Conservation (phyloP, 2,113 vertebrate genomes). For the Noturus placidus region DNA sequence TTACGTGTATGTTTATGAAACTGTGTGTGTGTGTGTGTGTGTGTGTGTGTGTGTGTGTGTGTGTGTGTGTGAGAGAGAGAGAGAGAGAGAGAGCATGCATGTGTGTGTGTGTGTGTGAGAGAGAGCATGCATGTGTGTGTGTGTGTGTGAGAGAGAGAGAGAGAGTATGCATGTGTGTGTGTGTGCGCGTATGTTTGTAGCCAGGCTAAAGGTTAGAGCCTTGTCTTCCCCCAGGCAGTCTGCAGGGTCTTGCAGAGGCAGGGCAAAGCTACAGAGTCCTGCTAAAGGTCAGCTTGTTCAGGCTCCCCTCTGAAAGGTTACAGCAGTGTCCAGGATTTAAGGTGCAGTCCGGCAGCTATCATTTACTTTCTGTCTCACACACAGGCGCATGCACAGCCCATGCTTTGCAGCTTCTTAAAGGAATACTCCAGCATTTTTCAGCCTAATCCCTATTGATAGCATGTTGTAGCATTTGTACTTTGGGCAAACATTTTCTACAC, state of each 20-base stretch:
- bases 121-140: background rate
- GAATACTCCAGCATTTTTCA: background rate
- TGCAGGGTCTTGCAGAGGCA: slow-evolving; percentile 20
- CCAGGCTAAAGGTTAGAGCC: slow-evolving; percentile 49
- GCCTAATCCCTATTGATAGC: background rate
- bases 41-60: background rate
- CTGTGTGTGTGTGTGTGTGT: background rate
- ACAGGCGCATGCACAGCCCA: background rate
- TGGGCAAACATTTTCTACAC: background rate
- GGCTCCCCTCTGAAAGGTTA: slow-evolving; percentile 47
- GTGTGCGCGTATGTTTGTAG: background rate
- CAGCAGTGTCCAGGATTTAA: slow-evolving; percentile 10
- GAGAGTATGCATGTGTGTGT: background rate
- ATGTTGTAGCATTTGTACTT: background rate
- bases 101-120: background rate
- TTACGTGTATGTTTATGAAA: slow-evolving; percentile 10
- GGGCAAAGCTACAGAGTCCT: slow-evolving; percentile 35
- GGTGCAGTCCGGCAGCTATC: slow-evolving; percentile 4
- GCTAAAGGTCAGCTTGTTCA: slow-evolving; percentile 49
- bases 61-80: too few species aligned
- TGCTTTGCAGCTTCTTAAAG: background rate
- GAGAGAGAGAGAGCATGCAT: background rate
- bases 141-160: too few species aligned
- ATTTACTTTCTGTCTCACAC: background rate
- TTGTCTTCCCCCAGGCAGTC: slow-evolving; percentile 46